Base-by-base conservation (phyloP, 92 coral and sea anemone species). In the Bergia puertoricense region DNA sequence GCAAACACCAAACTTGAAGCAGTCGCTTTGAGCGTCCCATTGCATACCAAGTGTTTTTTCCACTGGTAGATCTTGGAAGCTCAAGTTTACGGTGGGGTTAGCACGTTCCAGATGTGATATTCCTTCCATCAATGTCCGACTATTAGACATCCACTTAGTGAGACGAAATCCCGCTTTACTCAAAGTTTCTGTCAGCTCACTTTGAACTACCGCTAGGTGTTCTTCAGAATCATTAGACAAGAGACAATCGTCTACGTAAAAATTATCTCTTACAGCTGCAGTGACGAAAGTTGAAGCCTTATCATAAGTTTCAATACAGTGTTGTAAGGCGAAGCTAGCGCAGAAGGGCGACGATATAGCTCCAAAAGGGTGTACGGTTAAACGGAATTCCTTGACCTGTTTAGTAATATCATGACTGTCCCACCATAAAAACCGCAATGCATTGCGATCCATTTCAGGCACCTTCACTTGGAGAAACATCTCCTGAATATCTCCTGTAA, bases 201-300 rank as follows among this genome's bases (percentile, higher is more conserved):
- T 36, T 42, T 9, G 15, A 0, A 36, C 3, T 9, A 30, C 2
- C 8, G 7, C 20, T 42, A 20, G 36, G 23, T 65, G 15, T 20
- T 65, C 11, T 14, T 41, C 50, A 41, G 88, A 2, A 41, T 40
- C 7, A 3, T 37, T 10, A 36, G 86, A 85, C 79, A 76, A 76
- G 9, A 90, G 59, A 65, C 92, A 90, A 79, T 85, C 92, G 56
- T 90, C 91, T 15, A 89, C 92, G 80, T 77, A 90, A 67, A 85
- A 62, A 43, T 90, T 90, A 48, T 62, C 57, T 36, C 75, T 13
- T 76, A 89, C n/a, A 37, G 88, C 76, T 36, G 50, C 82, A 74
- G 76, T 84, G 48, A 57, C 54, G 69, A 73, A 44, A 44, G 51
- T 75, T 45, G 77, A 88, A 39, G 45, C 75, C 43, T 8, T 48